A percentile compares a stretch with the other conserved stretches of the same genome.
These are phyloP conservation scores for Nycticebus coucang DNA, from an alignment of 2,113 vertebrate species.

Conservation along the genomic window DNA sequence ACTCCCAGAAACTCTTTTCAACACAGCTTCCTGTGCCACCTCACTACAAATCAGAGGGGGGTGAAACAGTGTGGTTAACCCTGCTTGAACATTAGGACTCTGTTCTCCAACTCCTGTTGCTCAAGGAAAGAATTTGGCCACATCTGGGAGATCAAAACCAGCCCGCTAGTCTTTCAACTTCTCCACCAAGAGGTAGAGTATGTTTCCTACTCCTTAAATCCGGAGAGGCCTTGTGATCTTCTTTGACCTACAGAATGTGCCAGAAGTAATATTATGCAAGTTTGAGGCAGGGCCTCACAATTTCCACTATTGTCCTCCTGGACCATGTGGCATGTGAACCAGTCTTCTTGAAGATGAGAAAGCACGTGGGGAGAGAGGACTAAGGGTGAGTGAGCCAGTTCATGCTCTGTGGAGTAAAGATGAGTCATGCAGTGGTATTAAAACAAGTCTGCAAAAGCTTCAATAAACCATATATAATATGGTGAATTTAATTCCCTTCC, in stretches of 20 bases:
- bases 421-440: not conserved
- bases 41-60: not conserved
- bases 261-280: not conserved
- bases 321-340: rapidly evolving
- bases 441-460: not conserved
- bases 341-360: not conserved
- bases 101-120: not conserved
- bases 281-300: not conserved
- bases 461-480: not conserved
- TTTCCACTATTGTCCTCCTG: not conserved
- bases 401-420: rapidly evolving
- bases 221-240: not conserved
- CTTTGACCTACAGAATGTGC: not conserved
- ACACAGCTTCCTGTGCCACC: not conserved
- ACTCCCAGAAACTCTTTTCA: not conserved
- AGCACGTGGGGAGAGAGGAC: not conserved
- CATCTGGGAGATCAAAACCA: not conserved
- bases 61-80: not conserved
- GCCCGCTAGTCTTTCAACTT: not conserved
- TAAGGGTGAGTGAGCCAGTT: not conserved
- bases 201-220: not conserved
- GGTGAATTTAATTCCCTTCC: not conserved
- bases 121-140: not conserved
- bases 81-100: not conserved
- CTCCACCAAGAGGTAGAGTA: not conserved